phyloP scores from a whole-genome alignment of 2,888 invertebrate genomes.

The Hirtodrosophila cameraria region DNA sequence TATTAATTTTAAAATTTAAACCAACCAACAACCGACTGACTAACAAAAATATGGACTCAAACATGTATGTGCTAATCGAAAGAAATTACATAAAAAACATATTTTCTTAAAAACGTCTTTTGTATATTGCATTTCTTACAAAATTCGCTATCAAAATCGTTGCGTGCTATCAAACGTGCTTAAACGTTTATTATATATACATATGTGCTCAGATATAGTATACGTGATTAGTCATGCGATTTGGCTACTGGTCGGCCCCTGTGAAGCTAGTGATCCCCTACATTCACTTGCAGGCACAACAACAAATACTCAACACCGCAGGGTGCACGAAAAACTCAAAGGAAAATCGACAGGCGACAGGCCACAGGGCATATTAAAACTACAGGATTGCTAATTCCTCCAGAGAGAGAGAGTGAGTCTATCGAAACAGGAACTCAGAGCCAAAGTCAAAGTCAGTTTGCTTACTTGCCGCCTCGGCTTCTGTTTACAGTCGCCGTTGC shows the following conservation, averaged over 20 bases:
- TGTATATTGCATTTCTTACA: too few species aligned
- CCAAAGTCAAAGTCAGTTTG: constrained; percentile 34
- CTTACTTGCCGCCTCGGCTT: constrained; percentile 19
- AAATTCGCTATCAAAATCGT: too few species aligned
- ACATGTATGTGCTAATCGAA: too few species aligned
- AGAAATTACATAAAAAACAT: too few species aligned
- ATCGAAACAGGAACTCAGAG: background rate
- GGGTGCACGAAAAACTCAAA: constrained; percentile 31
- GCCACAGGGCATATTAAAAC: too few species aligned
- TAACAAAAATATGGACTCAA: too few species aligned
- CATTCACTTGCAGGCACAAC: constrained; percentile 3
- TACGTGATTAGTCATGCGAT: constrained; percentile 34
- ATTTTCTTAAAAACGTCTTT: too few species aligned
- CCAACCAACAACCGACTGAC: too few species aligned
- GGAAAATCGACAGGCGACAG: constrained; percentile 33
- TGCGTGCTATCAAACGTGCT: too few species aligned
- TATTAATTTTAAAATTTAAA: too few species aligned
- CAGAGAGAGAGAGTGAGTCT: constrained; percentile 1
- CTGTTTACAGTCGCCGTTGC: constrained; percentile 17
- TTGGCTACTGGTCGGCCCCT: constrained; percentile 3
- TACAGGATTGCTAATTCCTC: too few species aligned
- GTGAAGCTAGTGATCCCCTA: constrained; percentile 14
- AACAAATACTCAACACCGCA: constrained; percentile 29
- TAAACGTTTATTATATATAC: background rate
- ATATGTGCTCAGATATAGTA: constrained; percentile 2